Percentiles rank a stretch among this genome's conserved stretches.
phyloP scores from a whole-genome alignment of 2,113 vertebrate species.

The Nothoprocta perdicaria region DNA sequence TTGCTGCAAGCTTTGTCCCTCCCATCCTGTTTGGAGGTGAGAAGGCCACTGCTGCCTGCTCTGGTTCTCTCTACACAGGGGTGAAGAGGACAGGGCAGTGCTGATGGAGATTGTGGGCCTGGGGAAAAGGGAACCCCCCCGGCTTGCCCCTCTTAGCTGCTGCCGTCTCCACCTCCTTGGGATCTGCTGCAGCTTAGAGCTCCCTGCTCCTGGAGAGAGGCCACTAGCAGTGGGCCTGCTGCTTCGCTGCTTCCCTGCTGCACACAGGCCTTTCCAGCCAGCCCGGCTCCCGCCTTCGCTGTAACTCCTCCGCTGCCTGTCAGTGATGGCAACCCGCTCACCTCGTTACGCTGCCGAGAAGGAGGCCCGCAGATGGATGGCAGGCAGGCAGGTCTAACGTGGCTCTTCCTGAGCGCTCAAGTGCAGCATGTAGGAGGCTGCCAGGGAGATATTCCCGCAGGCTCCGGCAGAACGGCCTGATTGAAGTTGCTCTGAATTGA shows the following conservation, averaged over 20 bases:
- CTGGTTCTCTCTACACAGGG: neutral
- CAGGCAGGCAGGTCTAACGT: constrained; percentile 70
- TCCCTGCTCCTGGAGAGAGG: neutral
- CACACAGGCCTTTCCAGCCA: neutral
- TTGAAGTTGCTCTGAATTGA: constrained; percentile 75
- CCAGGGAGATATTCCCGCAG: constrained; percentile 68
- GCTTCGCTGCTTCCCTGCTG: constrained; percentile 22
- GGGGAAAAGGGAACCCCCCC: fast-evolving
- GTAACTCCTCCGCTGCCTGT: constrained; percentile 70
- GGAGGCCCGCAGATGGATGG: constrained; percentile 64
- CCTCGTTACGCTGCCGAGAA: constrained; percentile 73
- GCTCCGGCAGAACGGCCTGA: constrained; percentile 72
- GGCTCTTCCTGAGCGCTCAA: constrained; percentile 66
- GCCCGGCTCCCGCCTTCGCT: neutral
- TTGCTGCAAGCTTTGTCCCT: neutral
- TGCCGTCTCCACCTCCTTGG: neutral
- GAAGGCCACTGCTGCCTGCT: neutral
- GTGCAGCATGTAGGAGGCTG: constrained; percentile 71
- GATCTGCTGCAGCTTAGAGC: neutral
- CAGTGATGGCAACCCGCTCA: constrained; percentile 48
- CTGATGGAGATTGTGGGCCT: neutral
- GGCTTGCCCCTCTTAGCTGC: neutral
- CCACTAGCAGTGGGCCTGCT: neutral
- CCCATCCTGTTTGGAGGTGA: neutral
- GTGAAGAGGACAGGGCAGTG: neutral